These are phyloP conservation scores for Ochotona princeps DNA, from an alignment of 2,113 vertebrate species.

Conservation along the genomic window DNA sequence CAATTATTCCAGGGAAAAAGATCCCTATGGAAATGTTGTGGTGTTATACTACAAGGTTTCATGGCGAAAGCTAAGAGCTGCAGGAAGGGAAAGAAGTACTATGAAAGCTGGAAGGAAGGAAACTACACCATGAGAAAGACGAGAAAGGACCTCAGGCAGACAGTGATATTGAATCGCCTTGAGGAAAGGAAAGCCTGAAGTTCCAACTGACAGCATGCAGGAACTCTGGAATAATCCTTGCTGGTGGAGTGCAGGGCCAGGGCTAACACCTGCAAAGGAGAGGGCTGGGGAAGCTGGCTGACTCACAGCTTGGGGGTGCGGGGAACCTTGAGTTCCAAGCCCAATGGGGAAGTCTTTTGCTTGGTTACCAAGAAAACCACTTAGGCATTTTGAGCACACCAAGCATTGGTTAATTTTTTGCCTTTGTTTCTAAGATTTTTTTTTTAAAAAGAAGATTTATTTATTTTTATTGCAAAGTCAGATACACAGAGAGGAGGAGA, in stretches of 20 bases:
- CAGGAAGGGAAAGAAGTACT: not conserved
- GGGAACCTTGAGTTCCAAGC: not conserved
- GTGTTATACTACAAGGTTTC: not conserved
- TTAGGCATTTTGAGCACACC: not conserved
- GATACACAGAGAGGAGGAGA: too few species aligned
- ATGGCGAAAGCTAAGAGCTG: not conserved
- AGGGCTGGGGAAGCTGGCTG: not conserved
- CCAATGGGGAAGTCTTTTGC: not conserved
- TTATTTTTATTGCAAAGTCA: too few species aligned
- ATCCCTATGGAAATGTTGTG: too few species aligned
- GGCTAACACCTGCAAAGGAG: not conserved
- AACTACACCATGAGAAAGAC: not conserved
- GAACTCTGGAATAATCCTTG: not conserved
- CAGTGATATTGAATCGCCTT: not conserved
- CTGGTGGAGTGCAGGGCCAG: not conserved
- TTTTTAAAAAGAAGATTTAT: not conserved
- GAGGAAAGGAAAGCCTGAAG: not conserved
- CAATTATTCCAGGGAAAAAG: too few species aligned
- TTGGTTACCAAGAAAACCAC: not conserved
- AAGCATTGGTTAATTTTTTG: not conserved
- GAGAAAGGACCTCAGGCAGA: not conserved
- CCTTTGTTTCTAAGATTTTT: not conserved
- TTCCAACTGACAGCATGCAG: not conserved
- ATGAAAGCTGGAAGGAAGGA: not conserved
- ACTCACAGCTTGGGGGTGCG: not conserved